Evolutionary conservation across 2,797 vertebrate genomes (phyloP).

Genomic region (Ptychobarbus kaznakovi): DNA sequence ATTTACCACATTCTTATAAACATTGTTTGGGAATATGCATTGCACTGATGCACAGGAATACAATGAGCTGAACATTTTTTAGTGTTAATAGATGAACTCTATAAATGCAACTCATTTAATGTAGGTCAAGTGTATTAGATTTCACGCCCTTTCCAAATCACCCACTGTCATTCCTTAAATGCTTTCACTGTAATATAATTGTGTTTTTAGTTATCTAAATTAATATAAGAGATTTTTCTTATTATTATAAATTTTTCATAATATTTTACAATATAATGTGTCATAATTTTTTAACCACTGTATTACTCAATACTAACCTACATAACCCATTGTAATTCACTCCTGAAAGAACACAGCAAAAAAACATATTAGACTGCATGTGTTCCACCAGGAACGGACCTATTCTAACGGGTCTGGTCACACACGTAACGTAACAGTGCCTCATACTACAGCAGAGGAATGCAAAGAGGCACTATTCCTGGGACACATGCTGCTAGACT

Average conservation of each 20-base stretch:
- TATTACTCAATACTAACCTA: neutral
- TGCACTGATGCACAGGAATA: neutral
- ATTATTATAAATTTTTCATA: neutral
- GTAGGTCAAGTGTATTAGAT: constrained; percentile 1
- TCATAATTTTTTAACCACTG: neutral
- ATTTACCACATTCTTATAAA: neutral
- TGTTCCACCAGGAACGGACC: neutral
- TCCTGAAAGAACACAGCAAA: neutral
- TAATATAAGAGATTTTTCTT: neutral
- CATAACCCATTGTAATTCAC: neutral
- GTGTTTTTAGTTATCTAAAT: neutral
- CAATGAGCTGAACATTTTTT: neutral
- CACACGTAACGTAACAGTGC: neutral
- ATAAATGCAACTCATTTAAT: neutral
- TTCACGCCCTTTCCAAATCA: neutral
- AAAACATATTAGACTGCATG: neutral
- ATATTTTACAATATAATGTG: neutral
- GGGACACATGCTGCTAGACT: neutral
- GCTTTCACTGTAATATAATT: neutral
- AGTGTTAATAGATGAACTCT: neutral
- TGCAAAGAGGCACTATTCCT: neutral
- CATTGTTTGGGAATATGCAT: neutral
- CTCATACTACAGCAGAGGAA: neutral
- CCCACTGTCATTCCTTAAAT: neutral
- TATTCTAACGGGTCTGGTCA: neutral